Evolutionary conservation across 2,888 invertebrate genomes (phyloP), one percentile per base, ranked within the genome.

Genomic region (Alloplasta piceator): DNA sequence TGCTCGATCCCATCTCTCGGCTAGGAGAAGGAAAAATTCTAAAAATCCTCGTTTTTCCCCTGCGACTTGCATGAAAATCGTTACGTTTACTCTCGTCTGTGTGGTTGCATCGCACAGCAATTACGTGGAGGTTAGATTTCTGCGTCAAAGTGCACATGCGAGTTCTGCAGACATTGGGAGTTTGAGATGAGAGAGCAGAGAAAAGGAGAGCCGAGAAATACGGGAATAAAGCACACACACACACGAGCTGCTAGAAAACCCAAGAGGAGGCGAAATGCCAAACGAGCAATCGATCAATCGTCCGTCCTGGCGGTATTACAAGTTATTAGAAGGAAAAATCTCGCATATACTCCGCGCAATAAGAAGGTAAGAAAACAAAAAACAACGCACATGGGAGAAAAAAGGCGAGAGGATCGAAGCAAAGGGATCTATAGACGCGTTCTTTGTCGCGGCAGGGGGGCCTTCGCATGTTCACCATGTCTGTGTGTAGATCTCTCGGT

Each of bases 271-370:
- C 63, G 41, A 79, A 79, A 79, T 79, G 74, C 79, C 74, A 79
- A 79, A 39, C 70, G 79, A 58, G 79, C 79, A 75, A 79, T 79
- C 79, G 79, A 79, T 71, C 76, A 64, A 78, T 76, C 82, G 71
- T 61, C 64, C 70, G 80, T 67, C 76, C 72, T 64, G 77, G 77
- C 48, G 74, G 79, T 74, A 75, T 79, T 79, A 66, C 79, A 70
- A 79, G 79, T 79, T 79, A 79, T 79, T 79, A 70, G 74, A 60
- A 75, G 68, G 26, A 78, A 78, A 78, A 78, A 78, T 72, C 67
- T 16, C 66, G 66, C 66, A 71, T 71, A 72, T 70, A 36, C 66
- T 46, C 50, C 72, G 78, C 72, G 72, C 64, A 73, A 67, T 67
- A 55, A 43, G 48, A 43, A 68, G 41, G 56, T 58, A 68, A 72